A percentile compares a stretch with the other conserved stretches of the same genome.
Evolutionary conservation across 2,888 invertebrate species (phyloP).

Genomic region (Gymnoscelis rufifasciata): DNA sequence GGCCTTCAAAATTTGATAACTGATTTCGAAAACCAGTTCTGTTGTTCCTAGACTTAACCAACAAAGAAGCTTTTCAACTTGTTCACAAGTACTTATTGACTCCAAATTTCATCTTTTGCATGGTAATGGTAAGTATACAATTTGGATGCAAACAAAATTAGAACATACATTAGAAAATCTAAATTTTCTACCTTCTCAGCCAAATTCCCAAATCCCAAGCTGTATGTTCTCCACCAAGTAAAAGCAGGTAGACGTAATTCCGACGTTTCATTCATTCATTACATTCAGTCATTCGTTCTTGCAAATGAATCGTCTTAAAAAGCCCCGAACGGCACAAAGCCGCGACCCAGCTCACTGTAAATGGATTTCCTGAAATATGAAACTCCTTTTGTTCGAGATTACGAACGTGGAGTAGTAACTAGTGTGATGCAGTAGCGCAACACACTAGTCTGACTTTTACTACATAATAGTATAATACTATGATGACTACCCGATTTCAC

Average conservation of each 20-base stretch:
- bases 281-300: not conserved
- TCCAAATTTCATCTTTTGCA: too few relatives aligned
- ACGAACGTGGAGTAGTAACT: constrained; percentile 19
- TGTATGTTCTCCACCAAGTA: too few relatives aligned
- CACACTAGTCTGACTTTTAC: not conserved
- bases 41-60: too few relatives aligned
- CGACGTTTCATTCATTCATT: not conserved
- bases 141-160: too few relatives aligned
- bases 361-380: constrained; percentile 42
- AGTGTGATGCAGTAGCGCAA: not conserved
- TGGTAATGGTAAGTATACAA: too few relatives aligned
- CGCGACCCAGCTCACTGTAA: constrained; percentile 26
- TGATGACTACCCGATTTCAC: too few relatives aligned
- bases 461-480: not conserved
- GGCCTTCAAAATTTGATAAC: too few relatives aligned
- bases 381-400: constrained; percentile 37
- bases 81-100: too few relatives aligned
- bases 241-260: not conserved
- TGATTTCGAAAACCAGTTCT: too few relatives aligned
- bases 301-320: constrained; percentile 16
- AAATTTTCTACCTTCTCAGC: not conserved
- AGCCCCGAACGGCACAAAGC: constrained; percentile 22
- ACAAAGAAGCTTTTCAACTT: too few relatives aligned
- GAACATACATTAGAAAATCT: too few relatives aligned
- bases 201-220: too few relatives aligned